A percentile compares a stretch with the other conserved stretches of the same genome.
phyloP scores from a whole-genome alignment of 2,113 vertebrate genomes.

The Sterrhoptilus dennistouni region DNA sequence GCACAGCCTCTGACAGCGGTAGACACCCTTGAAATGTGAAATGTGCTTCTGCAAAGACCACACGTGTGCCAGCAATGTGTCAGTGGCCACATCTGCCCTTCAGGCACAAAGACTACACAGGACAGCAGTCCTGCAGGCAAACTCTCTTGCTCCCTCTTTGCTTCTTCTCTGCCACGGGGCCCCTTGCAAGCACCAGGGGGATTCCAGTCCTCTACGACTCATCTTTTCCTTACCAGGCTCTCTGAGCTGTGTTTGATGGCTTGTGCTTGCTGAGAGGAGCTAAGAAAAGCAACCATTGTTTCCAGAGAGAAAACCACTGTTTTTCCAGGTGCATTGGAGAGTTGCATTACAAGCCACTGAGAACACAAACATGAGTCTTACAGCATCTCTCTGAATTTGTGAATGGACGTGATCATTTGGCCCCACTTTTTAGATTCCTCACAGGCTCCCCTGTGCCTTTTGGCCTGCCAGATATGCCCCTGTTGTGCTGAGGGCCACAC shows the following conservation, averaged over 20 bases:
- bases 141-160: not conserved
- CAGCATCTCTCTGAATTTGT: not conserved
- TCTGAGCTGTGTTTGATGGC: not conserved
- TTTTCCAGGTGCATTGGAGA: not conserved
- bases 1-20: not conserved
- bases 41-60: not conserved
- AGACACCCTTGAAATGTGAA: not conserved
- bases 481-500: not conserved
- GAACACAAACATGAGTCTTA: fast-evolving
- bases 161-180: not conserved
- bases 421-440: not conserved
- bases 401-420: not conserved
- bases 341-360: not conserved
- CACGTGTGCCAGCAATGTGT: fast-evolving
- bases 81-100: not conserved
- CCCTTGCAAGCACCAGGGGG: not conserved
- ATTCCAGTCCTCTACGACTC: not conserved
- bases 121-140: not conserved
- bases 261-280: not conserved
- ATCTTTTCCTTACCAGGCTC: not conserved
- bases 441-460: not conserved
- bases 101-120: fast-evolving
- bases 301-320: not conserved
- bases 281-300: not conserved
- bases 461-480: not conserved